Evolutionary conservation across 2,888 invertebrate genomes (phyloP), one percentile per base, ranked within the genome.

Genomic region (Drosophila picticornis): DNA sequence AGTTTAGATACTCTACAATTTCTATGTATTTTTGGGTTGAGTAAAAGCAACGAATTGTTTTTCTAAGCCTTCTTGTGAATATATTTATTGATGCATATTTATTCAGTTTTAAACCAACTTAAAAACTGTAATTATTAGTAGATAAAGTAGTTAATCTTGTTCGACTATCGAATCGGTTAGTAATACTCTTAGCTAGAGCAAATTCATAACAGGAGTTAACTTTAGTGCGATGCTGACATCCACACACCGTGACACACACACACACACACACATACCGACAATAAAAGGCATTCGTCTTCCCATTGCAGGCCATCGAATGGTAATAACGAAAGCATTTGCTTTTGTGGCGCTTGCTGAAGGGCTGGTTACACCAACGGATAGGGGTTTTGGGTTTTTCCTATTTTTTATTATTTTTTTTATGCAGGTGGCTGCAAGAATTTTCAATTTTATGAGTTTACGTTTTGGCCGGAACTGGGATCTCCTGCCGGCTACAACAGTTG

Each of bases 371-470:
- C 50, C 52, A 43, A 27, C 31, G 57, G 59, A 61, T 66, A 48
- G 50, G 22, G 61, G 40, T 31, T 72, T 60, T 7, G 40, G 16
- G 38, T 57, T 69, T 64, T 29, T 36, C 48, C 51, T n/a, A 31
- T 29, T 62, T 51, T 63, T 66, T 52, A 48, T 62, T 70, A 64
- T 65, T 67, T 60, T 43, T 65, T 64, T 57, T 57, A 69, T 75
- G 62, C 75, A 70, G 81, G 75, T 79, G 75, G 72, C 82, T 71
- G 75, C 74, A 83, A 77, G 76, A 79, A 79, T 83, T 83, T 88
- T 82, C 77, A 83, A 83, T 81, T 88, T 88, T 81, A 84, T 88
- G 84, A 84, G 80, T 80, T 76, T 82, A 83, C 81, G 83, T 80
- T 80, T 77, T 72, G 81, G 77, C 55, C 72, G 71, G 65, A 52